These are phyloP conservation scores for Bombyx mandarina DNA, from an alignment of 1,140 invertebrate genomes.

Conservation along the genomic window DNA sequence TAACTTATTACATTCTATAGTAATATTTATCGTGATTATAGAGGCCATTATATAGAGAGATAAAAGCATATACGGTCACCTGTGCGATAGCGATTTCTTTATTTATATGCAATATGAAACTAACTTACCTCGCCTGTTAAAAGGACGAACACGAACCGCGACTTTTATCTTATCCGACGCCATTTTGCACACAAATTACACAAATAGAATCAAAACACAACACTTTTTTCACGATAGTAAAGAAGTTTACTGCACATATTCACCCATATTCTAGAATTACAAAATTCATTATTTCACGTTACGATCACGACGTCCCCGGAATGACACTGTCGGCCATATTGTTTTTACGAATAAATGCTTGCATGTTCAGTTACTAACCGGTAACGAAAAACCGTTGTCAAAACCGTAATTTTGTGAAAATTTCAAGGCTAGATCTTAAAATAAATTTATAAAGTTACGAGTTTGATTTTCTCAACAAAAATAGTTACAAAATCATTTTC, in stretches of 20 bases:
- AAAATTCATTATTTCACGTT: conserved; percentile 71
- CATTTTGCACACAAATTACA: conserved; percentile 73
- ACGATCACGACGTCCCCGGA: conserved; percentile 59
- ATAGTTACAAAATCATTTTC: neutral
- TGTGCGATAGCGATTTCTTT: conserved; percentile 56
- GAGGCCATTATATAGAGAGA: conserved; percentile 21
- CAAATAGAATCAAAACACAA: conserved; percentile 64
- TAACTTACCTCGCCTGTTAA: conserved; percentile 93
- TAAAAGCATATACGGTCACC: conserved; percentile 47
- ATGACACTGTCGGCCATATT: conserved; percentile 71
- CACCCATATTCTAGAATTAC: conserved; percentile 72
- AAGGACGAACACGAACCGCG: conserved; percentile 94
- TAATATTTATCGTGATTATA: conserved; percentile 15
- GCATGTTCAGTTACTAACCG: conserved; percentile 13
- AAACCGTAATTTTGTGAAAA: too few species aligned
- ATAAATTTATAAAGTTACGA: too few species aligned
- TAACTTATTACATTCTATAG: too few species aligned
- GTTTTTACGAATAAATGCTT: conserved; percentile 38
- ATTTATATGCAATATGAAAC: conserved; percentile 60
- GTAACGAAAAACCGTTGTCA: neutral
- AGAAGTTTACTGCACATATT: conserved; percentile 68
- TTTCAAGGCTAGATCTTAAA: too few species aligned
- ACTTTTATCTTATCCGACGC: conserved; percentile 96
- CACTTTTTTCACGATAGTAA: conserved; percentile 61
- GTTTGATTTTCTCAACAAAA: neutral